Conservation (phyloP, 1,140 invertebrate species). For the Trachymyrmex cornetzi region DNA sequence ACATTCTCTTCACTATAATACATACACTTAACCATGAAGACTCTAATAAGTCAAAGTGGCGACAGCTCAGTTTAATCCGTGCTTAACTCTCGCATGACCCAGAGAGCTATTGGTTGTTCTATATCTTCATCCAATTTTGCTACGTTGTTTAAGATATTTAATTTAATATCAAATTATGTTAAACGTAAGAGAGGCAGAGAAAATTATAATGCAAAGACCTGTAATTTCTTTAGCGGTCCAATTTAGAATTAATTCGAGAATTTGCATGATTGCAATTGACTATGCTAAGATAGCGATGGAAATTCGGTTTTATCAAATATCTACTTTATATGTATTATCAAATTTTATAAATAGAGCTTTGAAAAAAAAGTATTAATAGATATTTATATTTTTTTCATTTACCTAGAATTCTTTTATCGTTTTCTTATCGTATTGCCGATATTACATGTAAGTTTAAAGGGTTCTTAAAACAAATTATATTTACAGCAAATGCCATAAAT, state of each 20-base stretch:
- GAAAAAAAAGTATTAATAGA: too few species aligned
- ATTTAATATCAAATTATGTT: constrained; percentile 50
- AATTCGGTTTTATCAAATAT: not conserved
- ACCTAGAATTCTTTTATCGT: too few species aligned
- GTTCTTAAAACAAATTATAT: too few species aligned
- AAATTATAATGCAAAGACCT: not conserved
- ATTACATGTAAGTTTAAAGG: too few species aligned
- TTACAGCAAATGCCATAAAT: too few species aligned
- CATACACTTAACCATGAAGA: constrained; percentile 50
- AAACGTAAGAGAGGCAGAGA: not conserved
- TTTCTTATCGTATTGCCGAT: too few species aligned
- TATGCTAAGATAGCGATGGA: not conserved
- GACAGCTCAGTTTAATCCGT: constrained; percentile 43
- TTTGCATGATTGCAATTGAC: not conserved
- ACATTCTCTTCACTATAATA: constrained; percentile 41
- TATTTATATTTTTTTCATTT: too few species aligned
- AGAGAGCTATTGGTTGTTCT: constrained; percentile 19
- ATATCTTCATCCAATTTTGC: constrained; percentile 37
- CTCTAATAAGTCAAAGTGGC: constrained; percentile 61
- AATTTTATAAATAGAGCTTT: too few species aligned
- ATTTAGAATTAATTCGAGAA: not conserved
- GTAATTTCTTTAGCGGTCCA: not conserved
- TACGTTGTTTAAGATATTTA: constrained; percentile 30
- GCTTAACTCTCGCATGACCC: constrained; percentile 48
- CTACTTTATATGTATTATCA: too few species aligned